A percentile compares a stretch with the other conserved stretches of the same genome.
phyloP scores from a whole-genome alignment of 1,140 invertebrate species.

The Pollicipes pollicipes region DNA sequence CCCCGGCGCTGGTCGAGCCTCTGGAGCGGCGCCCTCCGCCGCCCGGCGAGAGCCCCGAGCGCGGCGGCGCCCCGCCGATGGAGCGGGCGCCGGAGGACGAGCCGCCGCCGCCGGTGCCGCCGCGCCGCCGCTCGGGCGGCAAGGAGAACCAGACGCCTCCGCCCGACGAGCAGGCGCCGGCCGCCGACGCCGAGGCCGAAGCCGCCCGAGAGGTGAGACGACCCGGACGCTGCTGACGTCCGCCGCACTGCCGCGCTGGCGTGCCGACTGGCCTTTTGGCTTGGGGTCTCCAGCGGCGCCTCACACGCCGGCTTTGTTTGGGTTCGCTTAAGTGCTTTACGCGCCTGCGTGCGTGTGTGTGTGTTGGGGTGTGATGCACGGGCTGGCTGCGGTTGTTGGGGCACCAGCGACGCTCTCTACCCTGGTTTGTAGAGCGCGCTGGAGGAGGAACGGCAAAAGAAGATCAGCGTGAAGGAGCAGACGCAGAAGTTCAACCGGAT shows the following conservation, averaged over 20 bases:
- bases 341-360: not conserved
- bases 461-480: conserved; percentile 73
- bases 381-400: conserved; percentile 1
- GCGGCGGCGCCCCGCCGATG: not conserved
- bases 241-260: not conserved
- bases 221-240: not conserved
- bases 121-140: conserved; percentile 31
- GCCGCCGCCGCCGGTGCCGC: conserved; percentile 32
- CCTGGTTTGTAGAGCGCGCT: conserved; percentile 14
- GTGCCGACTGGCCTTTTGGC: conserved; percentile 2
- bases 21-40: no score
- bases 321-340: no score
- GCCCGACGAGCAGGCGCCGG: conserved; percentile 8
- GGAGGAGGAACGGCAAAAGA: conserved; percentile 25
- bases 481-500: conserved; percentile 81
- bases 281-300: not conserved
- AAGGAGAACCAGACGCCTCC: conserved; percentile 27
- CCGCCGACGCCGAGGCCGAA: not conserved
- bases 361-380: not conserved
- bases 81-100: not conserved
- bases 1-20: conserved; percentile 27
- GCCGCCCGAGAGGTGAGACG: conserved; percentile 13
- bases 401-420: conserved; percentile 11
- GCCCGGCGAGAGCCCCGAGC: not conserved
- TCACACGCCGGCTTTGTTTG: not conserved